Evolutionary conservation across 1,140 invertebrate genomes (phyloP), one percentile per base, ranked within the genome.

Genomic region (Bombus confusus): DNA sequence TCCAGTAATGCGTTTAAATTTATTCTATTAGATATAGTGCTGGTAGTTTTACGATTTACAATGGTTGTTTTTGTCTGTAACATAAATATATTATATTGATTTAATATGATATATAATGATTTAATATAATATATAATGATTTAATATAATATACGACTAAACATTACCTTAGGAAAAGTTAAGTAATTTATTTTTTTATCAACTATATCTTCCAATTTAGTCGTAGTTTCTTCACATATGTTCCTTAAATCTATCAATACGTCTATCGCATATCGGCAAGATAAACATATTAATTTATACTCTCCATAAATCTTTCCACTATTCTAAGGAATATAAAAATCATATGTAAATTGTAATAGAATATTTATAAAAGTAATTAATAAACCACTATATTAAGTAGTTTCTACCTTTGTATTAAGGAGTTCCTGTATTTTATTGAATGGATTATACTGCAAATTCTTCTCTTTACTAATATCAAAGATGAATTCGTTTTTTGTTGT

Each of bases 241-340:
- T 75, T 83, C 72, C 91, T 93, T 31, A 95, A 86, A 88, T 95
- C 95, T 39, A 86, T 89, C 13, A 95, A 83, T 15, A 95, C 88
- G 77, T 95, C 95, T 66, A 95, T 86, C 68, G 90, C 93, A 74
- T 95, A 95, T 66, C 94, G 93, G 77, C 95, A 95, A 9, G 84
- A 78, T 41, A 95, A 79, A 74, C 95, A 95, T 81, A 95, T 91
- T 37, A 92, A 88, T 25, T 86, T 74, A 10, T 28, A 1, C 0
- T 39, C 8, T 52, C 9, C 34, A 10, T 64, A 13, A 52, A 28
- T 2, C 3, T 18, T 43, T 34, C 13, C 9, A 34, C 28, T 0
- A 43, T 85, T 18, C 57, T 15, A 39, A 72, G 10, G 25, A 10
- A 68, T 39, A 37, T 10, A 68, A 68, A 31, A 34, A 66, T 34